Evolutionary conservation across 2,113 vertebrate species (phyloP), one percentile per base, ranked within the genome.

Genomic region (Hypanus sabinus): DNA sequence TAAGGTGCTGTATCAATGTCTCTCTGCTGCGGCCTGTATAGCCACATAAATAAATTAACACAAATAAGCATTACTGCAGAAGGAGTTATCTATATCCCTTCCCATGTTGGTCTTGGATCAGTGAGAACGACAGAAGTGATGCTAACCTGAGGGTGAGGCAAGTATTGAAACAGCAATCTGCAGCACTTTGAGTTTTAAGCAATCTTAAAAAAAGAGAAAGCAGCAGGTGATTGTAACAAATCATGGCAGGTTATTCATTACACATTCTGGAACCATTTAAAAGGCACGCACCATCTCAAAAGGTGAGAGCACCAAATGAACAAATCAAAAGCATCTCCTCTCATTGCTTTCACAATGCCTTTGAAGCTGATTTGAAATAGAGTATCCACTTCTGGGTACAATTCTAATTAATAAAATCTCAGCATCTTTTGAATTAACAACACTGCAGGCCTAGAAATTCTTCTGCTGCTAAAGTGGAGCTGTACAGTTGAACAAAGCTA

Each of bases 211-310:
- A n/a, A 87, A 60, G 55, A 60, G 24, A 62, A 87, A 57, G 46
- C 83, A 87, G 83, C 83, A 60, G 46, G 55, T 60, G 57, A 60
- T 87, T 87, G 83, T 87, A 14, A 87, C 83, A 87, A 87, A 87
- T 60, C 55, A 60, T 87, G 55, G 55, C 55, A 87, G 83, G 55
- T 27, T 87, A 30, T 12, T 87, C 55, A 85, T 60, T 60, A 12
- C 24, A 60, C 27, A 62, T 11, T 24, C 57, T 62, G 55, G 83
- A 87, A 60, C 55, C 83, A 87, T 8, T 87, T 60, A 60, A 60
- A 87, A 24, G 83, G 81, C 6, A 57, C 27, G 38, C 83, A 87
- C 24, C 83, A 60, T 3, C 10, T 60, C 60, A 55, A 5, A 14
- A 60, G 83, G 55, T 57, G 83, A 87, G 83, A 16, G 30, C 2